These are phyloP conservation scores for Oncorhynchus kisutch DNA, from an alignment of 2,113 vertebrate genomes.

Conservation along the genomic window DNA sequence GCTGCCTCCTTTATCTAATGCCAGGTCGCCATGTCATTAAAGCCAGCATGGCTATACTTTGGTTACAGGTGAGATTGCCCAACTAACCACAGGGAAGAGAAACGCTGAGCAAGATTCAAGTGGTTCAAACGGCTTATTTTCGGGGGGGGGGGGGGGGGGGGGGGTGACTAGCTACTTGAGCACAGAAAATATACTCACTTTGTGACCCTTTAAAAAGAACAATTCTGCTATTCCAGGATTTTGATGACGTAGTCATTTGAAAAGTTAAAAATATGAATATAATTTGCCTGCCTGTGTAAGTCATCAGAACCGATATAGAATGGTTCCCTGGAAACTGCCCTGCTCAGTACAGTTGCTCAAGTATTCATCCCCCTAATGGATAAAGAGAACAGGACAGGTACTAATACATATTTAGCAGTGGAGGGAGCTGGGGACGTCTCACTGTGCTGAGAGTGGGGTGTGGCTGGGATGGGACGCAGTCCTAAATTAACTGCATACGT, in stretches of 20 bases:
- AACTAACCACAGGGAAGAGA: not conserved
- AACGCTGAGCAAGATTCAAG: not conserved
- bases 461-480: not conserved
- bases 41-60: not conserved
- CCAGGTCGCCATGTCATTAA: not conserved
- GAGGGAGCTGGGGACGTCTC: not conserved
- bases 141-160: too few relatives aligned
- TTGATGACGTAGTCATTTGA: not conserved
- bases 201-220: not conserved
- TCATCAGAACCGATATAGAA: not conserved
- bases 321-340: not conserved
- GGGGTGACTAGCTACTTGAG: not conserved
- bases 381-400: not conserved
- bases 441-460: not conserved
- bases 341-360: not conserved
- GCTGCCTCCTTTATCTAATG: not conserved
- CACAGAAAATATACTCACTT: not conserved
- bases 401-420: slow-evolving; percentile 3
- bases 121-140: not conserved
- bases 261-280: not conserved
- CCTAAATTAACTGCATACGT: not conserved
- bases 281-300: not conserved
- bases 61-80: not conserved
- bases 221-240: not conserved
- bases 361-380: not conserved